phyloP scores from a whole-genome alignment of 2,888 invertebrate genomes.

The Hypercompe scribonia region DNA sequence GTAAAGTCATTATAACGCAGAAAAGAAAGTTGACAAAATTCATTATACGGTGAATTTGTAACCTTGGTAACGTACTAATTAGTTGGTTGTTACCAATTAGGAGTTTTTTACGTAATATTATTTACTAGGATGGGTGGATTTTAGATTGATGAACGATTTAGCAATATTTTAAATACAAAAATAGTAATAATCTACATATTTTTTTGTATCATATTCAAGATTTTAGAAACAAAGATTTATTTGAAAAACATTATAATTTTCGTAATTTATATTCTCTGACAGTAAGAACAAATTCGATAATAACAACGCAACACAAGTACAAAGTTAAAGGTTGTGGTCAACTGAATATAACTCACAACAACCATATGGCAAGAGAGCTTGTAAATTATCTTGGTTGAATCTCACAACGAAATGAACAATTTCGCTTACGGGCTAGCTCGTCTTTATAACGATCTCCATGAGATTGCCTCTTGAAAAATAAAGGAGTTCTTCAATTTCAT shows the following conservation, averaged over 20 bases:
- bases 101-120: not conserved
- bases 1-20: conserved; percentile 26
- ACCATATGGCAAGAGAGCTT: conserved; percentile 39
- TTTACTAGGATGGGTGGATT: too few species aligned
- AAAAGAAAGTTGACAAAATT: conserved; percentile 37
- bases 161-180: not conserved
- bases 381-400: conserved; percentile 46
- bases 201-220: not conserved
- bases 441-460: conserved; percentile 41
- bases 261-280: not conserved
- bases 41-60: conserved; percentile 31
- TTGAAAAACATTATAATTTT: too few species aligned
- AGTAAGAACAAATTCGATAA: not conserved
- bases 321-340: conserved; percentile 51
- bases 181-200: not conserved
- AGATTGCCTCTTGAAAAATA: conserved; percentile 45
- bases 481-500: conserved; percentile 34
- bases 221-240: too few species aligned
- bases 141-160: not conserved
- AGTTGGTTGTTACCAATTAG: not conserved
- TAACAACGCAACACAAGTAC: conserved; percentile 22
- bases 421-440: conserved; percentile 27
- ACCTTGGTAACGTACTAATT: conserved; percentile 20
- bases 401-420: conserved; percentile 43
- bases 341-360: conserved; percentile 39